These are phyloP conservation scores for Zosterops pallidus DNA, from an alignment of 2,113 vertebrate species.

Conservation along the genomic window DNA sequence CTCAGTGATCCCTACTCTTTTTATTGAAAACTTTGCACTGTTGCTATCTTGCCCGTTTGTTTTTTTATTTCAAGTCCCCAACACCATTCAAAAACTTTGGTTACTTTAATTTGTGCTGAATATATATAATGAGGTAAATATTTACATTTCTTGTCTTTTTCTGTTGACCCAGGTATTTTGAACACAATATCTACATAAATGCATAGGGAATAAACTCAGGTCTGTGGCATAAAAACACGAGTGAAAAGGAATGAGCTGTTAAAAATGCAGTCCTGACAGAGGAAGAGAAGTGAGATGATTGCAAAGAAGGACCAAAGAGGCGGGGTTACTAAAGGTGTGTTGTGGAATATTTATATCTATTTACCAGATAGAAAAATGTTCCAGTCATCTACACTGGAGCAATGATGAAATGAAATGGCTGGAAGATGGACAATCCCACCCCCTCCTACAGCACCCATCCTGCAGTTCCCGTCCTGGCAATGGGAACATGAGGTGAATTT, in stretches of 20 bases:
- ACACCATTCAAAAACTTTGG: background rate
- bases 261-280: background rate
- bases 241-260: background rate
- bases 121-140: background rate
- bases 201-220: background rate
- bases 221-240: background rate
- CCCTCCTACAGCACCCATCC: background rate
- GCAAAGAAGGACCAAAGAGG: background rate
- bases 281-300: background rate
- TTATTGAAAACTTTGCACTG: background rate
- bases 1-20: background rate
- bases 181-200: background rate
- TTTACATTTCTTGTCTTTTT: background rate
- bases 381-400: background rate
- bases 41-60: background rate
- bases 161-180: constrained; percentile 2
- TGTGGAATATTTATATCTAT: background rate
- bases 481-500: background rate
- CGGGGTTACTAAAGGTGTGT: background rate
- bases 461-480: background rate
- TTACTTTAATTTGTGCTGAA: background rate
- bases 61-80: background rate
- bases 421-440: background rate
- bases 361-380: background rate
- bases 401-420: background rate